Percentiles rank a stretch among this genome's conserved stretches.
phyloP scores from a whole-genome alignment of 2,888 invertebrate species.

The Andrena chrysosceles region DNA sequence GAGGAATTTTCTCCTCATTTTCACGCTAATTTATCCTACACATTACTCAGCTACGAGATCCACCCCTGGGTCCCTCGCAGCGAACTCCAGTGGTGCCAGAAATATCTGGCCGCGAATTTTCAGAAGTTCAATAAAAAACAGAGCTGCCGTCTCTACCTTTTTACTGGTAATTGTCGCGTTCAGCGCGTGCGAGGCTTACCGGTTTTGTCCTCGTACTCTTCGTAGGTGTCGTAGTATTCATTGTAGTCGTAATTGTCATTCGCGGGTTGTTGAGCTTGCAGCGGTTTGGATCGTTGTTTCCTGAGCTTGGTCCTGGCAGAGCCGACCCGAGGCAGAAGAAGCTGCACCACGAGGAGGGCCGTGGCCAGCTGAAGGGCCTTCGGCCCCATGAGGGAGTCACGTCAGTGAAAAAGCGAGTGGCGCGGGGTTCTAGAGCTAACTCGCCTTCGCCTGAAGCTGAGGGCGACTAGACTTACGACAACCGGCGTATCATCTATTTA shows the following conservation, averaged over 20 bases:
- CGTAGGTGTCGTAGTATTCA: constrained; percentile 75
- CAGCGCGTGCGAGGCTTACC: constrained; percentile 61
- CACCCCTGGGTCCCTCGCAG: too few relatives aligned
- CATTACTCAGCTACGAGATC: too few relatives aligned
- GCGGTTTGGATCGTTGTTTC: constrained; percentile 63
- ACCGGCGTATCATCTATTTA: constrained; percentile 79
- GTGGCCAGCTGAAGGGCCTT: constrained; percentile 59
- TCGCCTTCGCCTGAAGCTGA: constrained; percentile 76
- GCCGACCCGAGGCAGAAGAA: constrained; percentile 60
- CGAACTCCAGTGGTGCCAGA: too few relatives aligned
- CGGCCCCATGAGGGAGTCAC: constrained; percentile 54
- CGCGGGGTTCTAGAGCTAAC: constrained; percentile 60
- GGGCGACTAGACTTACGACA: constrained; percentile 77
- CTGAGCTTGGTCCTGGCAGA: constrained; percentile 59
- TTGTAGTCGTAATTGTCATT: constrained; percentile 74
- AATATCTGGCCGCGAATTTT: too few relatives aligned
- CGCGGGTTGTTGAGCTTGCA: constrained; percentile 71
- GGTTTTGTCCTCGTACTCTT: constrained; percentile 75
- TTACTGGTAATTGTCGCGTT: background rate
- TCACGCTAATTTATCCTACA: too few relatives aligned
- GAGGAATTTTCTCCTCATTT: too few relatives aligned
- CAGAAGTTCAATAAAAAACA: background rate
- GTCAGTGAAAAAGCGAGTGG: constrained; percentile 28
- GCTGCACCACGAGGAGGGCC: constrained; percentile 65
- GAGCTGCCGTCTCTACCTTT: background rate